Evolutionary conservation across 2,113 vertebrate species (phyloP).

Genomic region (Festucalex cinctus): DNA sequence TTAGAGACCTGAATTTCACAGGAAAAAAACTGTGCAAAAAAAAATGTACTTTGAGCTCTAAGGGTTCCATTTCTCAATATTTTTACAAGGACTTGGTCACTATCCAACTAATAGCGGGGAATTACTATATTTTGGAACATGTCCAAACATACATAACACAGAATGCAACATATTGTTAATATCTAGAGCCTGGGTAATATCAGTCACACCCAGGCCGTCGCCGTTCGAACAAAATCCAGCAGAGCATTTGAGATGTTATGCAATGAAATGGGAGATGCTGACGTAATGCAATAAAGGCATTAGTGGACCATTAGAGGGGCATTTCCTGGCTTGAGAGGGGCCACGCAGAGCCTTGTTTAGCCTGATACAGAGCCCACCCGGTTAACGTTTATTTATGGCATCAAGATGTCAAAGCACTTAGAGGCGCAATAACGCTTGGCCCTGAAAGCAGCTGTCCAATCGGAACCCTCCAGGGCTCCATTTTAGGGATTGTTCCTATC

Average conservation of each 20-base stretch:
- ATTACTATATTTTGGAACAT: neutral
- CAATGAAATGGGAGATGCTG: constrained; percentile 68
- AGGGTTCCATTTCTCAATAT: neutral
- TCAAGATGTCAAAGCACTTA: constrained; percentile 72
- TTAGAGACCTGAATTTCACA: neutral
- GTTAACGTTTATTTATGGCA: constrained; percentile 73
- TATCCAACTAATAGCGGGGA: too few species aligned
- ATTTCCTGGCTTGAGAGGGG: constrained; percentile 68
- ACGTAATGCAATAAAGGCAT: constrained; percentile 74
- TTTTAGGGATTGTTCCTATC: constrained; percentile 29
- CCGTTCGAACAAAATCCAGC: constrained; percentile 61
- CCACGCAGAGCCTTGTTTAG: constrained; percentile 62
- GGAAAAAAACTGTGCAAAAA: neutral
- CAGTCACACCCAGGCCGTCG: constrained; percentile 37
- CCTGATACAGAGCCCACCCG: constrained; percentile 61
- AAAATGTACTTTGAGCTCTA: too few species aligned
- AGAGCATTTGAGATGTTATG: constrained; percentile 56
- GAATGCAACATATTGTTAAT: constrained; percentile 45
- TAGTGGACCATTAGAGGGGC: constrained; percentile 70
- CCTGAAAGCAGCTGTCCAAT: constrained; percentile 59
- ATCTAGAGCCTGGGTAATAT: constrained; percentile 41
- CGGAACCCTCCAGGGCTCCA: constrained; percentile 28
- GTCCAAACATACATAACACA: neutral
- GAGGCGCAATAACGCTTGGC: constrained; percentile 58
- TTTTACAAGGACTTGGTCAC: too few species aligned